Conservation (phyloP, 2,797 vertebrate species). For the Cyprinodon diabolis region DNA sequence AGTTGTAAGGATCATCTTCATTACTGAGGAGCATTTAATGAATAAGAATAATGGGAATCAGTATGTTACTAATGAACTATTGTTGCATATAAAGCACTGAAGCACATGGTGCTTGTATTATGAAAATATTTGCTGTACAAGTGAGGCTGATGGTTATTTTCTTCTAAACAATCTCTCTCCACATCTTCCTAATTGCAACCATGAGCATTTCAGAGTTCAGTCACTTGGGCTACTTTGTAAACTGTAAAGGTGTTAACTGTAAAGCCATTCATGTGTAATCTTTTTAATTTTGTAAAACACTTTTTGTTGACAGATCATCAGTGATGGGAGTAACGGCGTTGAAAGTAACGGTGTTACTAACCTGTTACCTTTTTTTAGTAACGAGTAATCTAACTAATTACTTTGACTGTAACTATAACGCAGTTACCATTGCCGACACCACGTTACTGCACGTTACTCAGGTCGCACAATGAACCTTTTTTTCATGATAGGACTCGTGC, state of each 20-base stretch:
- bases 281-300: constrained; percentile 11
- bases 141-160: constrained; percentile 1
- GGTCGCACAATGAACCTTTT: no score
- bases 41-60: constrained; percentile 3
- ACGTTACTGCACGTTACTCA: no score
- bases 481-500: no score
- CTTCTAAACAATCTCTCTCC: constrained; percentile 1
- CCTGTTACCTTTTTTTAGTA: no score
- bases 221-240: background rate
- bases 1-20: constrained; percentile 2
- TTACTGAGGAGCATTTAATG: background rate
- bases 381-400: no score
- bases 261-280: constrained; percentile 42
- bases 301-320: constrained; percentile 39
- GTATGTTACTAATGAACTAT: background rate
- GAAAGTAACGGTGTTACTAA: no score
- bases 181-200: constrained; percentile 9
- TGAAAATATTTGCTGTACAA: background rate
- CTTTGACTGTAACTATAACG: no score
- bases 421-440: no score
- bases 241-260: constrained; percentile 50
- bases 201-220: constrained; percentile 12
- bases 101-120: background rate
- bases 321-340: no score
- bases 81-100: constrained; percentile 11